Base-by-base conservation (phyloP, 2,797 vertebrate genomes). In the Aeoliscus strigatus region DNA sequence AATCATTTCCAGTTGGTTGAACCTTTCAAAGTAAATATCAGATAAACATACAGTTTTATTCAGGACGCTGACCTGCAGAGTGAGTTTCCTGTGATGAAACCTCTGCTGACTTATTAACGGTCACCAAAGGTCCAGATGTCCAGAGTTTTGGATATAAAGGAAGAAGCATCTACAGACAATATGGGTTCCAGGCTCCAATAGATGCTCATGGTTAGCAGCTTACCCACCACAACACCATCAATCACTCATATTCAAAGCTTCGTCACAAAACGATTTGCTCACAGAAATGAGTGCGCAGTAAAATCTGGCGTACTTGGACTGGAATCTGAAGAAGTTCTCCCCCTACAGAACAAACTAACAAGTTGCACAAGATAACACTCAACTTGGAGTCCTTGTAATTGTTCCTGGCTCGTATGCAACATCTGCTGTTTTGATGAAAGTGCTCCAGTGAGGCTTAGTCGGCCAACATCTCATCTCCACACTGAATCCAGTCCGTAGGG, bases 191-290 rank as follows among this genome's bases (percentile, higher is more conserved):
- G 32, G 45, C 55, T 48, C n/a, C n/a, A 13, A 46, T 44, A 54
- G 41, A 43, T 51, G 51, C 40, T 50, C 24, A 4, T 24, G 2
- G 1, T n/a, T 39, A 47, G 40, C 44, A 43, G 45, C 34, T 37
- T 15, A 26, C 26, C 48, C 1, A 9, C 29, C 27, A 27, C 6
- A 40, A 28, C 28, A 36, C 16, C 28, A 12, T 30, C 8, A 36
- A 30, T 46, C 26, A 16, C 24, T 34, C 12, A 10, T 27, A 24
- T 52, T 30, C 41, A 10, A 39, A 25, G 35, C 21, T 36, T 47
- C 8, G 14, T 30, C 23, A 65, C n/a, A 51, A 51, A 61, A 39
- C 32, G 35, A 60, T 60, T 58, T 54, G 31, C 23, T 39, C 33
- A 26, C 35, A 41, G 23, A 34, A 45, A 34, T 23, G 11, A 39